Evolutionary conservation across 1,140 invertebrate genomes (phyloP).

Genomic region (Akabosia matsudoensis): DNA sequence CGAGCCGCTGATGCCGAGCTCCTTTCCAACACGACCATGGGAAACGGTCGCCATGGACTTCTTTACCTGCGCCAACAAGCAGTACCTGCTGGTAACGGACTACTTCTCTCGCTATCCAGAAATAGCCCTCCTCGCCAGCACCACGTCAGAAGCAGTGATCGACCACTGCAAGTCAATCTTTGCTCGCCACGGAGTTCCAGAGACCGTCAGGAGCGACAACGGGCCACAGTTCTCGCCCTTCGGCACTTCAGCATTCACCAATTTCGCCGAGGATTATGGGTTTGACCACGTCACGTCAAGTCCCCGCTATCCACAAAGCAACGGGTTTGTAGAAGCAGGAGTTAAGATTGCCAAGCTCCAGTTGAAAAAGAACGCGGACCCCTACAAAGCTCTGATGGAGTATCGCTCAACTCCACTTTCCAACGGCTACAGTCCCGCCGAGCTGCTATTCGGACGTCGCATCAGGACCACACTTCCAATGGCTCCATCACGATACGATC

Average conservation of each 20-base stretch:
- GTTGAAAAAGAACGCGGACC: constrained; percentile 5
- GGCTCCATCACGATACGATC: not conserved
- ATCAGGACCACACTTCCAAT: constrained; percentile 6
- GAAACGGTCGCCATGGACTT: constrained; percentile 22
- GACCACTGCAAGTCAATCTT: constrained; percentile 34
- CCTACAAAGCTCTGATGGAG: not conserved
- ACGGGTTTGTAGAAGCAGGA: constrained; percentile 16
- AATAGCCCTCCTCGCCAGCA: not conserved
- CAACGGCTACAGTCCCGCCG: constrained; percentile 17
- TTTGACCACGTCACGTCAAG: constrained; percentile 20
- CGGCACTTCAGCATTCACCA: not conserved
- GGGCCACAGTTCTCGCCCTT: constrained; percentile 36
- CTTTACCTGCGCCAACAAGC: not conserved
- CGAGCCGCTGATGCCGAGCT: not conserved
- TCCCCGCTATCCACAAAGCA: constrained; percentile 23
- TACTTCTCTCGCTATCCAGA: constrained; percentile 30
- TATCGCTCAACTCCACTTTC: constrained; percentile 19
- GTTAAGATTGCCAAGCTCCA: constrained; percentile 13
- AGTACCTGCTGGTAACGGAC: constrained; percentile 14
- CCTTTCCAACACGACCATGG: constrained; percentile 27
- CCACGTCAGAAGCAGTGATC: constrained; percentile 19
- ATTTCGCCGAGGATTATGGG: constrained; percentile 31
- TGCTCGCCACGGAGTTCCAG: constrained; percentile 35
- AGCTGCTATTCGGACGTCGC: not conserved
- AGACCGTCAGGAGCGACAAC: constrained; percentile 36